phyloP scores from a whole-genome alignment of 2,797 vertebrate species.

The Oreochromis mossambicus region DNA sequence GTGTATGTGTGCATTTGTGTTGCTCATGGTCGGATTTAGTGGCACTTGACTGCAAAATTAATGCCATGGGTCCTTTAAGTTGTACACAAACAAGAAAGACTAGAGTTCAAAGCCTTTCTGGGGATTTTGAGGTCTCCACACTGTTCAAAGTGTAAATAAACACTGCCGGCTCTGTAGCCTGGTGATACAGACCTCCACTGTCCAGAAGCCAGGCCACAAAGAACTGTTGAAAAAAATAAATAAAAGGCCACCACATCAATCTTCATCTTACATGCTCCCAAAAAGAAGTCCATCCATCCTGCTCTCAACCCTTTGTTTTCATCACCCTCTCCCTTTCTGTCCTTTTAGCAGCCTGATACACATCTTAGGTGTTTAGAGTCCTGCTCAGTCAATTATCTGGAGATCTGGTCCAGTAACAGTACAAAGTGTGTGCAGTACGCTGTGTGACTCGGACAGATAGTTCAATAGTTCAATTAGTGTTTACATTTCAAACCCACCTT shows the following conservation, averaged over 20 bases:
- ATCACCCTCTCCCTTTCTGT: neutral
- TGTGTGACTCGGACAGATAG: neutral
- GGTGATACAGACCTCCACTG: neutral
- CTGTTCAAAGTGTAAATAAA: conserved; percentile 16
- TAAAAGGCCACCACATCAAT: neutral
- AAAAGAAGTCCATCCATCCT: neutral
- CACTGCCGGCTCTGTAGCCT: neutral
- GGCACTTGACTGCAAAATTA: neutral
- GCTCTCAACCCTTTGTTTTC: neutral
- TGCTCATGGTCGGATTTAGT: neutral
- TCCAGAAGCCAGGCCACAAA: conserved; percentile 2
- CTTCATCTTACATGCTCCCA: conserved; percentile 3
- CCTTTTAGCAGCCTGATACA: neutral
- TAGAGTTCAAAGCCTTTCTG: neutral
- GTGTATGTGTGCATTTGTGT: neutral
- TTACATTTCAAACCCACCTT: neutral
- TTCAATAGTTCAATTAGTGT: neutral
- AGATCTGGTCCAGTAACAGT: neutral
- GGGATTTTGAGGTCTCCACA: neutral
- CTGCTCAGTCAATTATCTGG: neutral
- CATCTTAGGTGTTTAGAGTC: neutral
- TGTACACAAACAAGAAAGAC: neutral
- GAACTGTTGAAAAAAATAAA: neutral
- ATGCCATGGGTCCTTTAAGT: neutral
- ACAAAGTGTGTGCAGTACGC: neutral